Conservation (phyloP, 1,140 invertebrate genomes). For the Apis florea region DNA sequence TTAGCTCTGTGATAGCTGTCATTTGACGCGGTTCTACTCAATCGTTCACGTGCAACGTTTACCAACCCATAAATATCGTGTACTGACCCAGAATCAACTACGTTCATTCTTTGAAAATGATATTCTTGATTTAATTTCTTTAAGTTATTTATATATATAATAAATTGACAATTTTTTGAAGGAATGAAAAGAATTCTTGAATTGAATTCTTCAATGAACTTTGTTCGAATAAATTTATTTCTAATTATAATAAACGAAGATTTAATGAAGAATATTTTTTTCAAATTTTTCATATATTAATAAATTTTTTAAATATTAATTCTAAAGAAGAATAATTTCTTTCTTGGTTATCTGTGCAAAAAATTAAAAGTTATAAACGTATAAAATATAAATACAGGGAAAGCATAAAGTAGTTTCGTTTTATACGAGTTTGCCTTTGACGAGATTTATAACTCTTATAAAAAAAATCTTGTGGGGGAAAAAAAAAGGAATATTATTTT, state of each 20-base stretch:
- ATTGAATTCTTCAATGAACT: too few species aligned
- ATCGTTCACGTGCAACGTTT: slow-evolving; percentile 23
- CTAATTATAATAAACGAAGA: too few species aligned
- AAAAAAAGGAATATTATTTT: neutral
- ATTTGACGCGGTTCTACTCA: slow-evolving; percentile 19
- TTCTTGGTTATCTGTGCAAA: too few species aligned
- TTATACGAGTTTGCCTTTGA: neutral
- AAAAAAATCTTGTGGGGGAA: too few species aligned
- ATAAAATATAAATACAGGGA: neutral
- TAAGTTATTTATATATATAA: neutral
- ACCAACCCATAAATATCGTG: slow-evolving; percentile 25
- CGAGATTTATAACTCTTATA: neutral
- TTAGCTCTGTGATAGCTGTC: slow-evolving; percentile 25
- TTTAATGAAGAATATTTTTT: too few species aligned
- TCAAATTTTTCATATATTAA: too few species aligned
- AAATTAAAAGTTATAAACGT: neutral
- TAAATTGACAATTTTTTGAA: too few species aligned
- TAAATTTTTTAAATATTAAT: too few species aligned
- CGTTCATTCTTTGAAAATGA: neutral
- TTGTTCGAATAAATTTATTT: too few species aligned
- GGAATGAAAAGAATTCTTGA: too few species aligned
- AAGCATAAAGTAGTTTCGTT: neutral
- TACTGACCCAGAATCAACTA: neutral
- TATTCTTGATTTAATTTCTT: neutral
- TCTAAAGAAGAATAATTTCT: too few species aligned